phyloP scores from a whole-genome alignment of 2,797 vertebrate genomes.

The Parambassis ranga region DNA sequence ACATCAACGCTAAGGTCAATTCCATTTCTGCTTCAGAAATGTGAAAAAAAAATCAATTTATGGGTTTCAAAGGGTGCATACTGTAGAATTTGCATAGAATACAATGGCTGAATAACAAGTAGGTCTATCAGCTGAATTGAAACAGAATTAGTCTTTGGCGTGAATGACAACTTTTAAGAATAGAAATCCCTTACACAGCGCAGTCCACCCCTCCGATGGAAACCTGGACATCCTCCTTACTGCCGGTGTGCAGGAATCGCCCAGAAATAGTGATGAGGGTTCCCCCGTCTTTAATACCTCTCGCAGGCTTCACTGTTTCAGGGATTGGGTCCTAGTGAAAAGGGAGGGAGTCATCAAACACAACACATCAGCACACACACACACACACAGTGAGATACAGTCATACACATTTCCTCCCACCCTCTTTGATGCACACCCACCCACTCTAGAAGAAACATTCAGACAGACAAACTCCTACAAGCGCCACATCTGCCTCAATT shows the following conservation, averaged over 20 bases:
- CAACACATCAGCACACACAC: not conserved
- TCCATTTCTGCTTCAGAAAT: constrained; percentile 39
- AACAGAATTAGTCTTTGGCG: constrained; percentile 28
- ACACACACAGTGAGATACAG: constrained; percentile 28
- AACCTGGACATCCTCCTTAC: constrained; percentile 86
- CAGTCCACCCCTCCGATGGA: constrained; percentile 83
- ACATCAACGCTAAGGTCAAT: constrained; percentile 51
- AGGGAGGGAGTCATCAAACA: not conserved
- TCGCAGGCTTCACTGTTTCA: constrained; percentile 57
- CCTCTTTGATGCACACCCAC: constrained; percentile 8
- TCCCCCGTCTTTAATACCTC: constrained; percentile 86
- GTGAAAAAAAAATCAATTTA: constrained; percentile 35
- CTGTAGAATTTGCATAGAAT: constrained; percentile 48
- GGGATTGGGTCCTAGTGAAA: constrained; percentile 83
- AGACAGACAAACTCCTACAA: constrained; percentile 29
- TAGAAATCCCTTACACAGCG: constrained; percentile 85
- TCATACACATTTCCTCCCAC: constrained; percentile 13
- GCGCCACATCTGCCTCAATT: constrained; percentile 67
- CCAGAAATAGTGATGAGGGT: constrained; percentile 90
- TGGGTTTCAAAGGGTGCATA: constrained; percentile 44
- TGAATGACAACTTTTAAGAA: constrained; percentile 47
- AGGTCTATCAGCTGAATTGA: constrained; percentile 45
- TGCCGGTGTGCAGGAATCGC: constrained; percentile 85
- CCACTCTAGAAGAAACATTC: constrained; percentile 13
- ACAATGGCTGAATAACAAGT: constrained; percentile 58